These are phyloP conservation scores for Megaptera novaeangliae DNA, from an alignment of 2,113 vertebrate species.

Conservation along the genomic window DNA sequence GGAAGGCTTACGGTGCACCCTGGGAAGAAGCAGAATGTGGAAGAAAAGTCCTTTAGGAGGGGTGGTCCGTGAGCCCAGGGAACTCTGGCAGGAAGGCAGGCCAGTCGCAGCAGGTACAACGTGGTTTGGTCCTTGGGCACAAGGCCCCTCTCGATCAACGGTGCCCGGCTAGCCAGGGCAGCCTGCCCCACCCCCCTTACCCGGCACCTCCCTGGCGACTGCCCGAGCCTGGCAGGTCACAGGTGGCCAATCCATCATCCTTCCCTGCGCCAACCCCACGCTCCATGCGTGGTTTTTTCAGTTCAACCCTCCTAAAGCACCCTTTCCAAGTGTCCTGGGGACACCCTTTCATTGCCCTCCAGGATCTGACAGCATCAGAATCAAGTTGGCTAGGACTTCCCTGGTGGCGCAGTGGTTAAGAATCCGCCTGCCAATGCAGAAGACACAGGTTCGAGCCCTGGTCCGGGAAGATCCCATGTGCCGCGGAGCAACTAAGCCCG, in stretches of 20 bases:
- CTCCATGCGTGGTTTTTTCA: background rate
- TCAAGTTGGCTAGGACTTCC: fast-evolving
- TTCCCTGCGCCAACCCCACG: fast-evolving
- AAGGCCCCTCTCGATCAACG: no score
- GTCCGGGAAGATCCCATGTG: no score
- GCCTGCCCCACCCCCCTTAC: background rate
- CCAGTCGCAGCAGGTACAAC: background rate
- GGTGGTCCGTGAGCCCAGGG: fast-evolving
- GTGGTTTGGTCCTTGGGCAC: fast-evolving
- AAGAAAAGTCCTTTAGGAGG: fast-evolving
- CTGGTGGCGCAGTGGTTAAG: no score
- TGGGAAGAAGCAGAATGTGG: fast-evolving
- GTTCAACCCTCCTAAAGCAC: background rate
- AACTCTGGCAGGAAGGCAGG: background rate
- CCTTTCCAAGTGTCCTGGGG: background rate
- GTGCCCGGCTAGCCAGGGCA: fast-evolving
- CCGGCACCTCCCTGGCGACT: background rate
- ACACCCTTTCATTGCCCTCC: background rate
- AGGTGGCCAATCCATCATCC: fast-evolving
- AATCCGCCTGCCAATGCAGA: no score
- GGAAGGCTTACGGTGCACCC: fast-evolving
- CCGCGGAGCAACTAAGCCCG: no score
- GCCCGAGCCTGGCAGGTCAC: fast-evolving
- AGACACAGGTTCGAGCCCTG: no score
- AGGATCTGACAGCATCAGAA: background rate